Percentiles rank a stretch among this genome's conserved stretches.
Conservation (phyloP, 2,797 vertebrate genomes). For the Chrysolophus pictus region DNA sequence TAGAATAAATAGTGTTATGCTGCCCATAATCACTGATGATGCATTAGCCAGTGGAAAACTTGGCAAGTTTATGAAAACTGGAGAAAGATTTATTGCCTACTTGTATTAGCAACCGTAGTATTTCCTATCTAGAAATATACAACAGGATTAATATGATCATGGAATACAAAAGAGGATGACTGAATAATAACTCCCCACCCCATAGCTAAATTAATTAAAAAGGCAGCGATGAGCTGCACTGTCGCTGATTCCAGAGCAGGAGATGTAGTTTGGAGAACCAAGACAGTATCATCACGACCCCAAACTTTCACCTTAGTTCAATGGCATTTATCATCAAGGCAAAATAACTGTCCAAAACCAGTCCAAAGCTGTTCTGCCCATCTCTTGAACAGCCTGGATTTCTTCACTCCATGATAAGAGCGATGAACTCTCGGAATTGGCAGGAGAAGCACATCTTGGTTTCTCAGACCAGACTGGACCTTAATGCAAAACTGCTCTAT, state of each 20-base stretch:
- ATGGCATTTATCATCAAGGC: background rate
- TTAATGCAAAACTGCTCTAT: accelerated
- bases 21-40: background rate
- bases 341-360: background rate
- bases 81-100: background rate
- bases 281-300: background rate
- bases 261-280: background rate
- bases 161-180: background rate
- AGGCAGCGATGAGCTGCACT: background rate
- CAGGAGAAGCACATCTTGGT: background rate
- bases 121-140: background rate
- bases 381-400: background rate
- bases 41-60: background rate
- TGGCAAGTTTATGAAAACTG: background rate
- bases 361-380: background rate
- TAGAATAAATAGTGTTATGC: background rate
- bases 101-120: background rate
- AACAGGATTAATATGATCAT: background rate
- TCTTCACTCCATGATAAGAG: background rate
- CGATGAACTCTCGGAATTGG: background rate
- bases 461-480: background rate
- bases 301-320: background rate
- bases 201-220: background rate
- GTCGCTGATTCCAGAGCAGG: background rate
- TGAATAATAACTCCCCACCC: background rate